Conservation (phyloP, 1,140 invertebrate genomes). For the Schlechtendalia chinensis region DNA sequence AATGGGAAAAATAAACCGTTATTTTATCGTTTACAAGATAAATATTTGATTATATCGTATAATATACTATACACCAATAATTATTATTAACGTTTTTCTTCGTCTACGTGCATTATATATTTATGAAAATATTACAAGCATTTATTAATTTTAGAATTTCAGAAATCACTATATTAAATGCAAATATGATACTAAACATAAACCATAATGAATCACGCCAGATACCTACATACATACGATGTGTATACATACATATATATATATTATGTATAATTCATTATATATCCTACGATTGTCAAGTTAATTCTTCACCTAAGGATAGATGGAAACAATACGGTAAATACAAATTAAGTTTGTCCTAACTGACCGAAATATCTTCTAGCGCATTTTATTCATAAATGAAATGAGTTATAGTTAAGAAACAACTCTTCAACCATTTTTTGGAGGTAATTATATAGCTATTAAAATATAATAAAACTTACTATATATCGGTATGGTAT, state of each 20-base stretch:
- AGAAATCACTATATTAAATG: neutral
- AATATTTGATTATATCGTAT: neutral
- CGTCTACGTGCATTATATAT: neutral
- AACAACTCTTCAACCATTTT: no score
- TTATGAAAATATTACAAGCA: neutral
- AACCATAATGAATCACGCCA: neutral
- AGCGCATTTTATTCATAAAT: no score
- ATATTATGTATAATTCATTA: neutral
- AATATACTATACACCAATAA: neutral
- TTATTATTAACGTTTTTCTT: neutral
- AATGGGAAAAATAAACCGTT: neutral
- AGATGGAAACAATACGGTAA: no score
- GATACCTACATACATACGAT: neutral
- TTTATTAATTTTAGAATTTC: neutral
- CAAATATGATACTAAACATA: neutral
- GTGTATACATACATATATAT: neutral
- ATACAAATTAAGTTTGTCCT: no score
- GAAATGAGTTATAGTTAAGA: no score
- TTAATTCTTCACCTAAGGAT: constrained; percentile 5
- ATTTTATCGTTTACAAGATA: neutral
- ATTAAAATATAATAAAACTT: no score
- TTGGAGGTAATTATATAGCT: no score
- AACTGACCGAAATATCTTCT: no score
- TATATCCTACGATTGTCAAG: neutral
- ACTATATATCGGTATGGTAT: no score